These are phyloP conservation scores for Porites divaricata DNA, from an alignment of 92 coral and sea anemone species.

Conservation along the genomic window DNA sequence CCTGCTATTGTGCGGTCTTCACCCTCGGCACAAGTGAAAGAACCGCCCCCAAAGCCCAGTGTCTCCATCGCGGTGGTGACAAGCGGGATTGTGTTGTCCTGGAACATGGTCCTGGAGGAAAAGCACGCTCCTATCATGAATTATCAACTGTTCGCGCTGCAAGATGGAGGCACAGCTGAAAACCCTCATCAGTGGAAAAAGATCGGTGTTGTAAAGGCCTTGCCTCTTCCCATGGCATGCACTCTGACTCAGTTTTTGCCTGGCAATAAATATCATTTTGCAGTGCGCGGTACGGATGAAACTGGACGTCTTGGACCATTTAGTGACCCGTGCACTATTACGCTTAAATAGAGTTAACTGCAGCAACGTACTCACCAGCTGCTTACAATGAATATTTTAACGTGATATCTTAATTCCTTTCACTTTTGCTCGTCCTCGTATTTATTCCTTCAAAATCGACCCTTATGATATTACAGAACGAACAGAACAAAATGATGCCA, in stretches of 20 bases:
- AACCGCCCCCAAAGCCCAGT: slow-evolving; percentile 85
- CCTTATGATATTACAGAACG: background rate
- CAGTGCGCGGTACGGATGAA: slow-evolving; percentile 90
- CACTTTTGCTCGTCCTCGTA: background rate
- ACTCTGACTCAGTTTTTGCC: slow-evolving; percentile 96
- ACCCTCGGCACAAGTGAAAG: slow-evolving; percentile 31
- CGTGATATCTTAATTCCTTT: background rate
- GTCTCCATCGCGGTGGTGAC: slow-evolving; percentile 93
- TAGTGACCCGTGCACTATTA: slow-evolving; percentile 92
- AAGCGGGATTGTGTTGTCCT: slow-evolving; percentile 96
- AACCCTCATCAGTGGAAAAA: slow-evolving; percentile 91
- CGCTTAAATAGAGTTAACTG: slow-evolving; percentile 60
- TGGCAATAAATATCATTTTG: slow-evolving; percentile 96
- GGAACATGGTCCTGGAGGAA: slow-evolving; percentile 89
- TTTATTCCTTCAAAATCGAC: background rate
- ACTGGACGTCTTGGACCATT: slow-evolving; percentile 88
- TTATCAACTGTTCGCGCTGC: slow-evolving; percentile 93
- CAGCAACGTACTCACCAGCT: background rate
- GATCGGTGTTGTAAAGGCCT: slow-evolving; percentile 94
- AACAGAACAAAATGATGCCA: background rate
- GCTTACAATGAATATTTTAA: background rate
- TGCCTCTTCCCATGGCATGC: slow-evolving; percentile 98
- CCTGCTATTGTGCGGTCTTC: slow-evolving; percentile 4
- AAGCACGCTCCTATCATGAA: slow-evolving; percentile 75
- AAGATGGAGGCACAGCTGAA: slow-evolving; percentile 70